Evolutionary conservation across 1,140 invertebrate species (phyloP).

Genomic region (Zaprionus camerounensis): DNA sequence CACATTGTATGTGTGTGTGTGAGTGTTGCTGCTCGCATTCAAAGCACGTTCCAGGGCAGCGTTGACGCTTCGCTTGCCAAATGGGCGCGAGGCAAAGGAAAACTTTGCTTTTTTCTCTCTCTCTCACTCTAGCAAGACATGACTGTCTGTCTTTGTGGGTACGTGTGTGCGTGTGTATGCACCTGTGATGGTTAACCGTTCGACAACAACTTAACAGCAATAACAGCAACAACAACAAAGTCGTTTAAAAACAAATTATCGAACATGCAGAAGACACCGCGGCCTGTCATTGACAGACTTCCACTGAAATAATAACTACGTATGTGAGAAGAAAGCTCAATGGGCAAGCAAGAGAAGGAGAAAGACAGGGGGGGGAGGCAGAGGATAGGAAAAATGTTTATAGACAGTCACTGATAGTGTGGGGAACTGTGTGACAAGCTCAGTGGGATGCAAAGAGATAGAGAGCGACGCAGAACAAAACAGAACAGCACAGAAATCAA

Average conservation of each 20-base stretch:
- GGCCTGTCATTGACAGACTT: slow-evolving; percentile 63
- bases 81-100: slow-evolving; percentile 56
- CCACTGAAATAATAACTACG: slow-evolving; percentile 66
- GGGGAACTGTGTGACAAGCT: slow-evolving; percentile 35
- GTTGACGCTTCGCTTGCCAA: slow-evolving; percentile 73
- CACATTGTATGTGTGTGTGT: slow-evolving; percentile 8
- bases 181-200: slow-evolving; percentile 64
- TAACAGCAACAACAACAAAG: slow-evolving; percentile 42
- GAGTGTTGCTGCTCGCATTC: slow-evolving; percentile 68
- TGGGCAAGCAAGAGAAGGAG: slow-evolving; percentile 1
- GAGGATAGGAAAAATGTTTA: slow-evolving; percentile 43
- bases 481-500: not conserved
- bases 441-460: slow-evolving; percentile 26
- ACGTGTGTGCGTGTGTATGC: slow-evolving; percentile 29
- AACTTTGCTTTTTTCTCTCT: slow-evolving; percentile 62
- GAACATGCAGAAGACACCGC: slow-evolving; percentile 65
- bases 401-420: slow-evolving; percentile 62
- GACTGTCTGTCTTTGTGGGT: not conserved
- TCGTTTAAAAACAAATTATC: slow-evolving; percentile 82
- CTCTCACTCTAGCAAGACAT: slow-evolving; percentile 40
- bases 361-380: not conserved
- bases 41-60: slow-evolving; percentile 72
- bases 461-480: slow-evolving; percentile 1
- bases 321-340: slow-evolving; percentile 22
- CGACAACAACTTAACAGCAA: slow-evolving; percentile 64